These are phyloP conservation scores for Craseonycteris thonglongyai DNA, from an alignment of 2,113 vertebrate species.

Conservation along the genomic window DNA sequence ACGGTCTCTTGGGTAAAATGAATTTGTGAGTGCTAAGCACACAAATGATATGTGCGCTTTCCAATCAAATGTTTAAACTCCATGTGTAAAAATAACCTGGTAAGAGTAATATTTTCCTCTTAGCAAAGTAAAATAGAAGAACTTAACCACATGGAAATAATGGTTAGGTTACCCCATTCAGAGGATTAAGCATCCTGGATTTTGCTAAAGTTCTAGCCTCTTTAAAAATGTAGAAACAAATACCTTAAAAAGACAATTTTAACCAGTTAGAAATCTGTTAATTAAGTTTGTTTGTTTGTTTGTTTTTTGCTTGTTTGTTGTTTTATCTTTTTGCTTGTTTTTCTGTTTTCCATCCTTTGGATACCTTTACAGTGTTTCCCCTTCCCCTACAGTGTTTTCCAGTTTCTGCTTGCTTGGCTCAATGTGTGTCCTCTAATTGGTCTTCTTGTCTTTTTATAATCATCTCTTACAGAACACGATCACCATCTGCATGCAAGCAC, in stretches of 20 bases:
- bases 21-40: conserved; percentile 45
- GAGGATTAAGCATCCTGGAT: neutral
- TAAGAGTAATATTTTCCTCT: conserved; percentile 12
- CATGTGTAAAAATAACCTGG: conserved; percentile 36
- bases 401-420: neutral
- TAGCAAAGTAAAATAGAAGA: conserved; percentile 40
- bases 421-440: neutral
- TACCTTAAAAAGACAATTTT: neutral
- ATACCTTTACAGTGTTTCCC: neutral
- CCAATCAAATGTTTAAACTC: conserved; percentile 53
- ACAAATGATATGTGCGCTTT: conserved; percentile 16
- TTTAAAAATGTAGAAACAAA: neutral
- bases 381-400: neutral
- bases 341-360: neutral
- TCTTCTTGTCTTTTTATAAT: too few species aligned
- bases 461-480: too few species aligned
- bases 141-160: conserved; percentile 37
- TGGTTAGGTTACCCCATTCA: neutral
- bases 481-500: too few species aligned
- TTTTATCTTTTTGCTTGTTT: neutral
- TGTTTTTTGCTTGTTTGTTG: neutral
- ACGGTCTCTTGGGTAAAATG: conserved; percentile 10
- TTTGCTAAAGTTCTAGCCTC: neutral
- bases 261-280: neutral
- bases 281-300: neutral